Percentiles rank a stretch among this genome's conserved stretches.
phyloP scores from a whole-genome alignment of 1,140 invertebrate genomes.

The Drosophila willistoni region DNA sequence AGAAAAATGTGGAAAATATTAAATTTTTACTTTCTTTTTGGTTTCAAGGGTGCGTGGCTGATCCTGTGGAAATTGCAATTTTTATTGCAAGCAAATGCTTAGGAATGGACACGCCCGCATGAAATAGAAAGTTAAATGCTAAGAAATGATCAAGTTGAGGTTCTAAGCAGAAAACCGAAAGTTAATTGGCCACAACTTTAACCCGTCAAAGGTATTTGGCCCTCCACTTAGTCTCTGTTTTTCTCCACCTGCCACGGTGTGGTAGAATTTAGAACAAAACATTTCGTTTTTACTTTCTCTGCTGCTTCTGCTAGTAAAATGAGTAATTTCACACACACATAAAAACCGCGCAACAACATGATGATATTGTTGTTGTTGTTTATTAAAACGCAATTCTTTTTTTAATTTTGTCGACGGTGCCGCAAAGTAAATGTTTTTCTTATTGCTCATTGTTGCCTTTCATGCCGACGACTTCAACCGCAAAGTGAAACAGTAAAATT shows the following conservation, averaged over 20 bases:
- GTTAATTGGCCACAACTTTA: constrained; percentile 50
- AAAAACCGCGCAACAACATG: constrained; percentile 37
- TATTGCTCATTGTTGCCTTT: constrained; percentile 38
- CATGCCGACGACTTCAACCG: constrained; percentile 20
- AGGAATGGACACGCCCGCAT: constrained; percentile 55
- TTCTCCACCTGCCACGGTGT: constrained; percentile 16
- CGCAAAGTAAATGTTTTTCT: constrained; percentile 52
- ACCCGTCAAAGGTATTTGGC: constrained; percentile 43
- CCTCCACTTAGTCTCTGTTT: constrained; percentile 1
- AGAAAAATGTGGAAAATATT: not conserved
- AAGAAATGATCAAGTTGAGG: constrained; percentile 11
- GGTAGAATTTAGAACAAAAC: constrained; percentile 52
- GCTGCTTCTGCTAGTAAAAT: constrained; percentile 14
- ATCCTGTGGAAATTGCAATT: constrained; percentile 69
- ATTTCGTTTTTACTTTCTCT: constrained; percentile 64
- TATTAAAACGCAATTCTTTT: constrained; percentile 73
- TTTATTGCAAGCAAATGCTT: constrained; percentile 59
- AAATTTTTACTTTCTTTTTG: constrained; percentile 73
- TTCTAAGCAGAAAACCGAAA: constrained; percentile 63
- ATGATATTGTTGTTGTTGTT: constrained; percentile 42
- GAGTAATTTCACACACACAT: constrained; percentile 68
- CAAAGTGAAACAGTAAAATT: constrained; percentile 67
- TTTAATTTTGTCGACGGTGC: constrained; percentile 43
- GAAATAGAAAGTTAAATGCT: constrained; percentile 68
- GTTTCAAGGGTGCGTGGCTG: constrained; percentile 14